These are phyloP conservation scores for Aegypius monachus DNA, from an alignment of 2,113 vertebrate species.

Conservation along the genomic window DNA sequence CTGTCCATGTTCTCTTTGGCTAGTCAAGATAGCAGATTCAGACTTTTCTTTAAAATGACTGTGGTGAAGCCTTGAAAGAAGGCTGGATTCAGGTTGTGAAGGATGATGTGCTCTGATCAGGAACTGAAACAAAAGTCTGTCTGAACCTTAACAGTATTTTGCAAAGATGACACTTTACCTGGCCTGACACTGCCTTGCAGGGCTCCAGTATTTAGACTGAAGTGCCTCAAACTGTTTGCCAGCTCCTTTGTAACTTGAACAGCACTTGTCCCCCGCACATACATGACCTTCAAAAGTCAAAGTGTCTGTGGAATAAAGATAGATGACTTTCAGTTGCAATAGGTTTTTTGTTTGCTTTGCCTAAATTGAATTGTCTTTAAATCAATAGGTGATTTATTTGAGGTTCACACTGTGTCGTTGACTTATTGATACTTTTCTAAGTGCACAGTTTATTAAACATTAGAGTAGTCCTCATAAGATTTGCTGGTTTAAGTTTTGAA, in stretches of 20 bases:
- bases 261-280: neutral
- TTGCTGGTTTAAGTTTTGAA: neutral
- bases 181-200: neutral
- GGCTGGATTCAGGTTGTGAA: neutral
- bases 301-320: neutral
- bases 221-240: neutral
- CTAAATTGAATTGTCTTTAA: conserved; percentile 2
- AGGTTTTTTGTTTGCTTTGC: neutral
- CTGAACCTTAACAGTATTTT: neutral
- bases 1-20: neutral
- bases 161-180: neutral
- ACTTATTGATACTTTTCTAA: neutral
- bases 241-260: neutral
- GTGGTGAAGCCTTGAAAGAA: neutral
- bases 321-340: neutral
- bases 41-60: neutral
- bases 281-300: neutral
- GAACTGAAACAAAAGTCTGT: neutral
- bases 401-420: neutral
- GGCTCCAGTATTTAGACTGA: neutral
- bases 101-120: neutral
- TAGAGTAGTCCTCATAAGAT: neutral
- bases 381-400: conserved; percentile 22
- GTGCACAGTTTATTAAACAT: neutral
- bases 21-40: neutral